Percentiles rank a stretch among this genome's conserved stretches.
phyloP scores from a whole-genome alignment of 2,888 invertebrate genomes.

The Sisyra nigra region DNA sequence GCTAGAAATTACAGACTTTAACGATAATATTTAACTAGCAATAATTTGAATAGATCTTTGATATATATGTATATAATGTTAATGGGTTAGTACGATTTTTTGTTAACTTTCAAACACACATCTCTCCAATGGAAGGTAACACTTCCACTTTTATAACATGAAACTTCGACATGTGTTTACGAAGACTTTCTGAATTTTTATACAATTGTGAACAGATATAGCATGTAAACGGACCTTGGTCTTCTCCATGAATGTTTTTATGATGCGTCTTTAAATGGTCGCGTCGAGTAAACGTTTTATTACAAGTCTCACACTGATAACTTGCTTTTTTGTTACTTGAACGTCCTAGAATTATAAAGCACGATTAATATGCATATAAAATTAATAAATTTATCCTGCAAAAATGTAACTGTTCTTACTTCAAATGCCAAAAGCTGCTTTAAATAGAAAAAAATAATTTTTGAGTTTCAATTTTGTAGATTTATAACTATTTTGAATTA shows the following conservation, averaged over 20 bases:
- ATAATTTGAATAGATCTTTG: too few species aligned
- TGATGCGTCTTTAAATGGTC: conserved; percentile 30
- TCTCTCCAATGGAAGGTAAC: too few species aligned
- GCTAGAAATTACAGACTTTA: too few species aligned
- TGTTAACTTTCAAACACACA: too few species aligned
- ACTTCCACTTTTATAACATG: conserved; percentile 18
- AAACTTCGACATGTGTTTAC: conserved; percentile 30
- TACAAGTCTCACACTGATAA: conserved; percentile 26
- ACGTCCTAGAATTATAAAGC: conserved; percentile 15
- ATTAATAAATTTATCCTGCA: not conserved
- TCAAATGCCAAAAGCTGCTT: too few species aligned
- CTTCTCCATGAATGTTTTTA: conserved; percentile 30
- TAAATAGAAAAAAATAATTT: too few species aligned
- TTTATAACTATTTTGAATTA: too few species aligned
- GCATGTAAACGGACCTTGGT: conserved; percentile 29
- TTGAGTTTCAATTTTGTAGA: too few species aligned
- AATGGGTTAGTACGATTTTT: too few species aligned
- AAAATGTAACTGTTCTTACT: too few species aligned
- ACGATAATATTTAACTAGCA: too few species aligned
- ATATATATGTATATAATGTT: too few species aligned
- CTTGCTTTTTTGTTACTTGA: conserved; percentile 16
- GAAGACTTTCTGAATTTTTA: conserved; percentile 29
- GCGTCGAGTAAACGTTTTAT: conserved; percentile 25
- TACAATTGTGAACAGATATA: conserved; percentile 27
- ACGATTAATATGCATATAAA: not conserved